These are phyloP conservation scores for Drosophila neotestacea DNA, from an alignment of 2,888 invertebrate species.

Conservation along the genomic window DNA sequence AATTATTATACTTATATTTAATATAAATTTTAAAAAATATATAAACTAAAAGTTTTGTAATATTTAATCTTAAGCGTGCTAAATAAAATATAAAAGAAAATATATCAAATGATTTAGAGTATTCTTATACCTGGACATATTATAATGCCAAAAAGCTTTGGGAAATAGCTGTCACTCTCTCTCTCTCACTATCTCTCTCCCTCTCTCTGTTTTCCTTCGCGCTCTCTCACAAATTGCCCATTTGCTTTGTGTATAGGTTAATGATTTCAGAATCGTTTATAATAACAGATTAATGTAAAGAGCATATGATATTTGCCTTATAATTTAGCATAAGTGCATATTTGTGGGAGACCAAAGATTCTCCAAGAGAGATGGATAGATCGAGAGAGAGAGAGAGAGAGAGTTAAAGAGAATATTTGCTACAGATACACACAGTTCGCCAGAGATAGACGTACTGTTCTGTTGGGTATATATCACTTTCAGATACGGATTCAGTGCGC, in stretches of 20 bases:
- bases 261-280: not conserved
- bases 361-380: conserved; percentile 1
- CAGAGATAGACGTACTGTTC: conserved; percentile 12
- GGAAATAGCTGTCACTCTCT: not conserved
- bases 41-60: too few relatives aligned
- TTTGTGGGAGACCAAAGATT: not conserved
- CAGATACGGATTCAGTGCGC: conserved; percentile 72
- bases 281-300: conserved; percentile 16
- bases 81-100: not conserved
- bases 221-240: not conserved
- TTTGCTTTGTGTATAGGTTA: not conserved
- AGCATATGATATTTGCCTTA: conserved; percentile 32
- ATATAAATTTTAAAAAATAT: too few relatives aligned
- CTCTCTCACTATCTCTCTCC: not conserved
- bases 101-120: not conserved
- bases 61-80: not conserved
- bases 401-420: not conserved
- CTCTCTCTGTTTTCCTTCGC: not conserved
- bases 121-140: conserved; percentile 7
- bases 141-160: conserved; percentile 13
- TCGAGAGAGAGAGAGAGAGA: not conserved
- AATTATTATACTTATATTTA: too few relatives aligned
- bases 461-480: conserved; percentile 60
- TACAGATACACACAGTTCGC: conserved; percentile 27
- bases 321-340: conserved; percentile 24